Conservation (phyloP, 2,797 vertebrate species). For the Coregonus sp. region DNA sequence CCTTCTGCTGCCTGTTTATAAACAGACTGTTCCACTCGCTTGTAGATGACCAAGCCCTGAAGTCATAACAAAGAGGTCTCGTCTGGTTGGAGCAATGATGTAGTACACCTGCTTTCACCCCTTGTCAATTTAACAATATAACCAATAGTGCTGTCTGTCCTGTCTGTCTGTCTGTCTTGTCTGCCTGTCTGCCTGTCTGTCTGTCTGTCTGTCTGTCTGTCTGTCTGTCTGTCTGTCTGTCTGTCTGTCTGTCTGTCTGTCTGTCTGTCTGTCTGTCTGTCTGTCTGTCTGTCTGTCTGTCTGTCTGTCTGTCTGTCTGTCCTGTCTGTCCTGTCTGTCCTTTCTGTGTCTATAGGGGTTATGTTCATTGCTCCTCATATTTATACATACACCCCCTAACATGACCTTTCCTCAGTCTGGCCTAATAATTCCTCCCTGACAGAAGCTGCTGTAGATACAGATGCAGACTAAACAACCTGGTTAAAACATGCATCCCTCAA, state of each 20-base stretch:
- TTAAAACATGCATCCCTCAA: not conserved
- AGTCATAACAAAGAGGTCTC: not conserved
- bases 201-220: no score
- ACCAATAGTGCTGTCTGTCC: no score
- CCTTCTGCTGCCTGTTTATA: not conserved
- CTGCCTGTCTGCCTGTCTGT: no score
- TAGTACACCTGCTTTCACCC: not conserved
- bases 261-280: no score
- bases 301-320: no score
- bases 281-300: no score
- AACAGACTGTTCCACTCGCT: not conserved
- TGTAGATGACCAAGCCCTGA: not conserved
- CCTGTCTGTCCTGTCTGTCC: no score
- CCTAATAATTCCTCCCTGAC: not conserved
- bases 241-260: no score
- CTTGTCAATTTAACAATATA: not conserved
- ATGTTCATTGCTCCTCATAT: not conserved
- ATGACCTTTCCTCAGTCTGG: not conserved
- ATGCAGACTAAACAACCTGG: not conserved
- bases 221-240: no score
- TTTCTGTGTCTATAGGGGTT: not conserved
- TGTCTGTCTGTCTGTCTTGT: no score
- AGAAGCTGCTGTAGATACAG: not conserved
- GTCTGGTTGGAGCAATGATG: not conserved
- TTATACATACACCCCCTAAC: not conserved